Conservation (phyloP, 2,888 invertebrate genomes). For the Abrostola triplasia region DNA sequence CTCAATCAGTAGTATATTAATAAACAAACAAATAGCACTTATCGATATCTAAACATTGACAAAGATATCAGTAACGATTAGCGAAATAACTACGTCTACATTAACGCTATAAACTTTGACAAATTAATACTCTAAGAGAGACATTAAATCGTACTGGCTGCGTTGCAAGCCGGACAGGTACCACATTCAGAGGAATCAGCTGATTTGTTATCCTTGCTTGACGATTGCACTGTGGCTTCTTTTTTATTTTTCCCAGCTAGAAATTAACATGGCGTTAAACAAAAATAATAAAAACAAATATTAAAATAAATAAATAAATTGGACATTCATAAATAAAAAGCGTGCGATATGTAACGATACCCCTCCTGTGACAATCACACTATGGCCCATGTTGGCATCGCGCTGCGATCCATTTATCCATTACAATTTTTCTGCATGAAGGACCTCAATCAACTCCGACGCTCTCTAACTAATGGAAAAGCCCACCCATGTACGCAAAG, state of each 20-base stretch:
- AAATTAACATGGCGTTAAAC: slow-evolving; percentile 23
- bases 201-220: slow-evolving; percentile 9
- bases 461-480: too few relatives aligned
- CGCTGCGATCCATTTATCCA: background rate
- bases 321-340: background rate
- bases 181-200: slow-evolving; percentile 49
- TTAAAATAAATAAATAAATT: slow-evolving; percentile 3
- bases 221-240: slow-evolving; percentile 10
- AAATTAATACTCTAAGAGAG: slow-evolving; percentile 30
- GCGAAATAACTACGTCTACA: slow-evolving; percentile 6
- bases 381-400: too few relatives aligned
- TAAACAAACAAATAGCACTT: background rate
- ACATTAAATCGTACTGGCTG: slow-evolving; percentile 49
- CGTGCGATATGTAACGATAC: background rate
- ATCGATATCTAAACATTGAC: too few relatives aligned
- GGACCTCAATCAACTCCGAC: background rate
- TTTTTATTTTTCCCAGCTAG: slow-evolving; percentile 25
- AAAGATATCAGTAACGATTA: too few relatives aligned
- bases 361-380: background rate
- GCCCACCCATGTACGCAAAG: too few relatives aligned
- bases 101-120: slow-evolving; percentile 37
- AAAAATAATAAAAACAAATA: slow-evolving; percentile 7
- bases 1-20: background rate
- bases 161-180: slow-evolving; percentile 57
- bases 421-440: background rate